A percentile compares a stretch with the other conserved stretches of the same genome.
Evolutionary conservation across 2,797 vertebrate species (phyloP).

Genomic region (Tapirus indicus): DNA sequence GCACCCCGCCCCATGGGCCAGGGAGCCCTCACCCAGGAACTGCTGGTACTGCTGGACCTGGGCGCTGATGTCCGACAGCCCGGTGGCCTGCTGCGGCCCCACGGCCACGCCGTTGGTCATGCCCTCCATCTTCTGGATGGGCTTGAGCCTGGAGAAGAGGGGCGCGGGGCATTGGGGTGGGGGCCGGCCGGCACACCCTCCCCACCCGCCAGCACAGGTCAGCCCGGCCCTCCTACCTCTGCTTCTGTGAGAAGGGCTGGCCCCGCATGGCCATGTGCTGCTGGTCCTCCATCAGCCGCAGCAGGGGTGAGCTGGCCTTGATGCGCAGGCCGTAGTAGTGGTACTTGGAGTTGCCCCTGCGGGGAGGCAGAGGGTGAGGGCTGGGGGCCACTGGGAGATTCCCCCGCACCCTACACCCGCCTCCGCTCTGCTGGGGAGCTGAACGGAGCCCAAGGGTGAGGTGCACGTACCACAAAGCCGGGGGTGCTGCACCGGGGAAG

Average conservation of each 20-base stretch:
- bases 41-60: constrained; percentile 98
- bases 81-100: constrained; percentile 88
- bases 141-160: constrained; percentile 90
- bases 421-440: background rate
- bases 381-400: background rate
- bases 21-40: constrained; percentile 93
- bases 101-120: constrained; percentile 93
- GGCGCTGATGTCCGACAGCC: constrained; percentile 94
- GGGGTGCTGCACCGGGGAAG: background rate
- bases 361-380: constrained; percentile 2
- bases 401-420: background rate
- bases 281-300: constrained; percentile 95
- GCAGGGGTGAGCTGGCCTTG: constrained; percentile 94
- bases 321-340: constrained; percentile 97
- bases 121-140: constrained; percentile 94
- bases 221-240: constrained; percentile 87
- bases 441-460: background rate
- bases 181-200: background rate
- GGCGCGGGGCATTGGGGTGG: background rate
- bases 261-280: constrained; percentile 97
- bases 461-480: background rate
- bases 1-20: background rate
- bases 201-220: background rate
- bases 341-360: constrained; percentile 97
- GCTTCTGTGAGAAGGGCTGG: constrained; percentile 96